These are phyloP conservation scores for Misgurnus anguillicaudatus DNA, from an alignment of 2,113 vertebrate genomes.

Conservation along the genomic window DNA sequence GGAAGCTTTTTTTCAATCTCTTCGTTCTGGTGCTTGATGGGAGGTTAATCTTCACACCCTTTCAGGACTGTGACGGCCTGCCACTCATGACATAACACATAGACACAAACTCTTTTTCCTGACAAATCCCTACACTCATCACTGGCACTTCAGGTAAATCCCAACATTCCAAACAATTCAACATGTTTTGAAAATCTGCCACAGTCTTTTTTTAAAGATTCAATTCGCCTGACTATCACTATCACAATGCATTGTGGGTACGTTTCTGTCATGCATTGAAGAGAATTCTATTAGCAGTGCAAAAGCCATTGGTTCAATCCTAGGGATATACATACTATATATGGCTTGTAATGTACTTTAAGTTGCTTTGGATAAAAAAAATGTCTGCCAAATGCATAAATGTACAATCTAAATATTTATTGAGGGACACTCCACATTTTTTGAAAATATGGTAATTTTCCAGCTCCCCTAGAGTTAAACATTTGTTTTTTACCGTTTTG, in stretches of 20 bases:
- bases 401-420: too few relatives aligned
- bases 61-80: conserved; percentile 7
- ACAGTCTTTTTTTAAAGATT: conserved; percentile 5
- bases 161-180: background rate
- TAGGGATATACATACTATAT: too few relatives aligned
- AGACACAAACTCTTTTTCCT: background rate
- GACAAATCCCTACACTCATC: background rate
- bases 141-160: background rate
- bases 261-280: background rate
- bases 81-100: conserved; percentile 6
- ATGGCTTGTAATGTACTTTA: too few relatives aligned
- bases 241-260: background rate
- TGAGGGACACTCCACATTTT: too few relatives aligned
- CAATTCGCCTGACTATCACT: background rate
- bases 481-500: too few relatives aligned
- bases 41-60: conserved; percentile 47
- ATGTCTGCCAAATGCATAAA: too few relatives aligned
- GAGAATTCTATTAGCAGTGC: too few relatives aligned
- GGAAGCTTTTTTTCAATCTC: background rate
- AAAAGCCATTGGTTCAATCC: too few relatives aligned
- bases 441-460: too few relatives aligned
- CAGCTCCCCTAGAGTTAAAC: too few relatives aligned
- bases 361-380: too few relatives aligned
- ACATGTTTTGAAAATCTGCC: background rate
- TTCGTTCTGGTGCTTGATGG: background rate